Evolutionary conservation across 2,113 vertebrate species (phyloP).

Genomic region (Odocoileus hemionus): DNA sequence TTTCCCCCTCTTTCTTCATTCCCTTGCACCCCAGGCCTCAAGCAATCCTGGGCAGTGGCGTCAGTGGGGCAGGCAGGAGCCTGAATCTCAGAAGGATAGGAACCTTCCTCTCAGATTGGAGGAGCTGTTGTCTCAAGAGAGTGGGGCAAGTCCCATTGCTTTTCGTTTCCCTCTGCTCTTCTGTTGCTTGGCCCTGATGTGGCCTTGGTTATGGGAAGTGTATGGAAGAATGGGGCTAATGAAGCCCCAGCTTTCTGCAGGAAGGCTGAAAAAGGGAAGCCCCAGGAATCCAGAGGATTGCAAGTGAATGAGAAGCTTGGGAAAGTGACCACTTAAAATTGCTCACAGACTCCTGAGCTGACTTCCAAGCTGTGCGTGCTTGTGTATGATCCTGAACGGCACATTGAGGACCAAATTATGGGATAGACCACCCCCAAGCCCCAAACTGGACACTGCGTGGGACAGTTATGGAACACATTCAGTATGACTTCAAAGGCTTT

Average conservation of each 20-base stretch:
- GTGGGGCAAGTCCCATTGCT: background rate
- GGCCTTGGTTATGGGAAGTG: background rate
- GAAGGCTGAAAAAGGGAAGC: background rate
- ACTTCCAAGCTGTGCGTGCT: background rate
- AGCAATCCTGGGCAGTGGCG: background rate
- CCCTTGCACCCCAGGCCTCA: background rate
- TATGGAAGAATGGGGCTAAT: background rate
- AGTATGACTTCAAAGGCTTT: background rate
- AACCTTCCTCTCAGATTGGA: background rate
- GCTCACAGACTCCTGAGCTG: background rate
- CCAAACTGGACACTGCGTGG: background rate
- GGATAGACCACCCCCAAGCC: background rate
- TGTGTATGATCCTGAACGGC: background rate
- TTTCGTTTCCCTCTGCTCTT: background rate
- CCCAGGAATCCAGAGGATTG: background rate
- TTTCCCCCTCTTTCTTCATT: background rate
- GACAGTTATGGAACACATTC: background rate
- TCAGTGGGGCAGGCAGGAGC: background rate
- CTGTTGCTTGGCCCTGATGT: background rate
- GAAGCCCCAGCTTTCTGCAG: slow-evolving; percentile 11
- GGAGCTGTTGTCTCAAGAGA: background rate
- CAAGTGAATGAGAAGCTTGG: background rate
- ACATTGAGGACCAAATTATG: background rate
- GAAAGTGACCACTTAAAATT: background rate
- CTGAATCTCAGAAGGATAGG: background rate